Conservation (phyloP, 2,797 vertebrate genomes). For the Manis crassicaudata region DNA sequence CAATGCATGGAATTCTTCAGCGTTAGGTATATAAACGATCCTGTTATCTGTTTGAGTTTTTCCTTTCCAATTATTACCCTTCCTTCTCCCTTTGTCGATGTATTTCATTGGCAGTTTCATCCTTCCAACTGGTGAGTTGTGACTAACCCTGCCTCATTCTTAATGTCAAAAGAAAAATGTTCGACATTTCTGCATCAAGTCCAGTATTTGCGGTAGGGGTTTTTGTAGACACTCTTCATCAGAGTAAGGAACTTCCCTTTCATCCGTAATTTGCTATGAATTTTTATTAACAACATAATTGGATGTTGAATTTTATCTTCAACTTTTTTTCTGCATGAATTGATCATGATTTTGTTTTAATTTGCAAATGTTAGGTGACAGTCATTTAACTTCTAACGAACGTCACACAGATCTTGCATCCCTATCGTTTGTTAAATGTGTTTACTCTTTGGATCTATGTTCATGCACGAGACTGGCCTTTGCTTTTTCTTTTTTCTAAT, state of each 20-base stretch:
- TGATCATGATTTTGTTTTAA: background rate
- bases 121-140: background rate
- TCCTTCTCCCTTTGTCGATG: fast-evolving
- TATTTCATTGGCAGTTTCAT: background rate
- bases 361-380: background rate
- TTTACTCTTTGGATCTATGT: too few species aligned
- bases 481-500: background rate
- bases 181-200: background rate
- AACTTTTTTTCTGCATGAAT: background rate
- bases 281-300: background rate
- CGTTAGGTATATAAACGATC: fast-evolving
- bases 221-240: background rate
- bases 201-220: background rate
- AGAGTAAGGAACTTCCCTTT: background rate
- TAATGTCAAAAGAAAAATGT: background rate
- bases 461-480: fast-evolving
- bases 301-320: background rate
- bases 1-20: fast-evolving
- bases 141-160: background rate
- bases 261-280: too few species aligned
- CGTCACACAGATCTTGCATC: background rate
- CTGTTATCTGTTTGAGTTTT: background rate
- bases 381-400: background rate
- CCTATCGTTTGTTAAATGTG: fast-evolving
- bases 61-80: background rate